phyloP scores from a whole-genome alignment of 2,113 vertebrate genomes.

The Brienomyrus brachyistius region DNA sequence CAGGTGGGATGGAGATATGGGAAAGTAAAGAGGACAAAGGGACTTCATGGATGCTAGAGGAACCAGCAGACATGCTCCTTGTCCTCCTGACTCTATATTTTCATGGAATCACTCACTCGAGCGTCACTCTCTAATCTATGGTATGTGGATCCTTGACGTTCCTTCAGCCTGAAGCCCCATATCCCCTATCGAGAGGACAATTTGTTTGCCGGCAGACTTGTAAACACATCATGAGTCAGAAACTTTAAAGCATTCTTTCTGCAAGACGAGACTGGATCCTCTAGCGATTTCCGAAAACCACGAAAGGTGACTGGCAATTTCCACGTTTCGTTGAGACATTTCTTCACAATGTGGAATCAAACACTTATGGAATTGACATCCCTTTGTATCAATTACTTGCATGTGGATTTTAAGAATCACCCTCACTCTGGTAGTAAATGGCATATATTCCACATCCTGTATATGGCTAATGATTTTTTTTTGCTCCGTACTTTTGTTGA shows the following conservation, averaged over 20 bases:
- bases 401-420: not conserved
- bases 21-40: not conserved
- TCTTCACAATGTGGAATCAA: not conserved
- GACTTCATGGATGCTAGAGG: not conserved
- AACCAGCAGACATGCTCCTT: not conserved
- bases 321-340: not conserved
- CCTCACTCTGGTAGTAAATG: not conserved
- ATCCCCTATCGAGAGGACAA: not conserved
- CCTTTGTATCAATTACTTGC: not conserved
- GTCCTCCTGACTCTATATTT: conserved; percentile 9
- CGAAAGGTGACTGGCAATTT: not conserved
- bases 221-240: conserved; percentile 4
- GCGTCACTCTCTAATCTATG: not conserved
- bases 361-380: not conserved
- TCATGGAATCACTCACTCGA: conserved; percentile 10
- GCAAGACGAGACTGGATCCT: not conserved
- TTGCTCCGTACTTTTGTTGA: not conserved
- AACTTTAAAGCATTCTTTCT: conserved; percentile 1
- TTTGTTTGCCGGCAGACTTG: conserved; percentile 10
- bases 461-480: not conserved
- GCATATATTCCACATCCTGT: not conserved
- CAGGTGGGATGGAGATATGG: not conserved
- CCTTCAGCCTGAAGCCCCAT: not conserved
- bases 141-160: not conserved
- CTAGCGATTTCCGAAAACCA: not conserved